phyloP scores from a whole-genome alignment of 2,797 vertebrate genomes.

The Hozukius guyotensis region DNA sequence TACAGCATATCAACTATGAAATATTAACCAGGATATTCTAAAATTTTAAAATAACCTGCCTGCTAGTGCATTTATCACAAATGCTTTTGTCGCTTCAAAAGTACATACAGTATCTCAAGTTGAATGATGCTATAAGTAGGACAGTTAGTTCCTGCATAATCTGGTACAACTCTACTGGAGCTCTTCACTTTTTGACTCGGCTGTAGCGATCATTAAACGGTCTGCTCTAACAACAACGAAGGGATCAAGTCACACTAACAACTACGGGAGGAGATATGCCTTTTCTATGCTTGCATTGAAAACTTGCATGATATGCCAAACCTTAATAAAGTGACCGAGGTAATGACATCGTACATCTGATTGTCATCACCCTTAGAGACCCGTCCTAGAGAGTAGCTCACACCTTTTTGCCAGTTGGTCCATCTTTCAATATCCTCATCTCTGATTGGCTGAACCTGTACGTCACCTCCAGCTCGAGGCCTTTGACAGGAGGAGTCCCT shows the following conservation, averaged over 20 bases:
- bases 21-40: slow-evolving; percentile 92
- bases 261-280: slow-evolving; percentile 84
- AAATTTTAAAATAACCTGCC: slow-evolving; percentile 91
- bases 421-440: slow-evolving; percentile 55
- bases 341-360: slow-evolving; percentile 91
- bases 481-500: slow-evolving; percentile 56
- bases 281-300: slow-evolving; percentile 86
- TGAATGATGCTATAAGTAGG: slow-evolving; percentile 79
- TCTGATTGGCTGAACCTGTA: slow-evolving; percentile 64
- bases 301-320: slow-evolving; percentile 91
- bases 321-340: slow-evolving; percentile 89
- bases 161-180: slow-evolving; percentile 76
- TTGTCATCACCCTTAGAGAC: slow-evolving; percentile 90
- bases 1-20: slow-evolving; percentile 94
- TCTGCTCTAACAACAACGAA: slow-evolving; percentile 52
- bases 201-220: slow-evolving; percentile 53
- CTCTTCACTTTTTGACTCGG: slow-evolving; percentile 58
- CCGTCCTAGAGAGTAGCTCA: slow-evolving; percentile 61
- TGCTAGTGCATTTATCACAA: slow-evolving; percentile 90
- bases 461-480: slow-evolving; percentile 52
- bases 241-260: slow-evolving; percentile 61
- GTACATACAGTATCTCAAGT: slow-evolving; percentile 83
- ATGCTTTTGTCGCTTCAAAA: slow-evolving; percentile 87
- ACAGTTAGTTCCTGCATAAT: slow-evolving; percentile 89
- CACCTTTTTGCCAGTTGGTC: slow-evolving; percentile 66